Conservation (phyloP, 2,113 vertebrate species). For the Pelmatolapia mariae region DNA sequence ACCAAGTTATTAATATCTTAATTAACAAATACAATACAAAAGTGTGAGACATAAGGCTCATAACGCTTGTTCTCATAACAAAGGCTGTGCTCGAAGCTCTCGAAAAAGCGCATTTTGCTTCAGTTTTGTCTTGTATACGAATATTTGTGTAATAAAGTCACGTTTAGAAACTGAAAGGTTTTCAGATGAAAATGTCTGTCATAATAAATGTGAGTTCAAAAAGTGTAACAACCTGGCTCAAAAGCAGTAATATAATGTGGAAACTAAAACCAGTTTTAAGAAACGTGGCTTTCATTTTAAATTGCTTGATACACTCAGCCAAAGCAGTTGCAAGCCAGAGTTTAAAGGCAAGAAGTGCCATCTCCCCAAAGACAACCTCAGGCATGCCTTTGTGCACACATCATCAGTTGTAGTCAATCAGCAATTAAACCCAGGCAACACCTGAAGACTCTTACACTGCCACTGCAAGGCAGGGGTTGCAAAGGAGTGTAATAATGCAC, state of each 20-base stretch:
- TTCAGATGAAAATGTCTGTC: neutral
- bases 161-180: neutral
- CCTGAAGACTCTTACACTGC: neutral
- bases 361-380: neutral
- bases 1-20: constrained; percentile 34
- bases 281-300: neutral
- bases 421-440: neutral
- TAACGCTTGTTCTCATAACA: constrained; percentile 2
- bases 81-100: constrained; percentile 5
- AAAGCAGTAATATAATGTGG: neutral
- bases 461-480: neutral
- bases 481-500: neutral
- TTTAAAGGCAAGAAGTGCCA: neutral
- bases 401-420: neutral
- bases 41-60: neutral
- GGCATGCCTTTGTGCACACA: neutral
- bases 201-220: neutral
- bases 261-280: neutral
- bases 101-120: constrained; percentile 18
- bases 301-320: neutral
- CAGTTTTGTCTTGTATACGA: neutral
- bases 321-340: neutral
- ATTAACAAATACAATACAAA: constrained; percentile 20
- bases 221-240: accelerated
- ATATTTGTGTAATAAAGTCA: constrained; percentile 26